Percentiles rank a stretch among this genome's conserved stretches.
Conservation (phyloP, 2,888 invertebrate species). For the Gastracanthus pulcherrimus region DNA sequence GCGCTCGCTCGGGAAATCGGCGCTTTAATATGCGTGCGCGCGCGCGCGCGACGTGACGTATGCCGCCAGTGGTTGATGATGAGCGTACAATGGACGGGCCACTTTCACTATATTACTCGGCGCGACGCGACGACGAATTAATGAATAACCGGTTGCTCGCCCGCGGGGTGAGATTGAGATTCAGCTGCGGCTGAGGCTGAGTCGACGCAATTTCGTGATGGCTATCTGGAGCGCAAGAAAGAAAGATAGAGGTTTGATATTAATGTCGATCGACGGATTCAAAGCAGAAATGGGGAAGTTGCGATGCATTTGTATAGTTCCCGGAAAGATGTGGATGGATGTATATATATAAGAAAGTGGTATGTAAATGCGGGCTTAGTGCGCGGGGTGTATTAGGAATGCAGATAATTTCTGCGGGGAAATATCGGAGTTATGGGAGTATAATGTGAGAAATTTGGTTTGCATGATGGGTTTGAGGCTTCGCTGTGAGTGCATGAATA, state of each 20-base stretch:
- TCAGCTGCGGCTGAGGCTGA: not conserved
- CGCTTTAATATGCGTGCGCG: not conserved
- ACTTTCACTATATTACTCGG: slow-evolving; percentile 6
- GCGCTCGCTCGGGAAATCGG: not conserved
- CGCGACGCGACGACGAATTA: not conserved
- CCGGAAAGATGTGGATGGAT: not conserved
- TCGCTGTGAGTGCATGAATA: not conserved
- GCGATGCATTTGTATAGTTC: not conserved
- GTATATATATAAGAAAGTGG: not conserved
- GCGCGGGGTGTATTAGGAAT: no score
- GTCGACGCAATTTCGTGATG: not conserved
- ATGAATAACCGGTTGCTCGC: not conserved
- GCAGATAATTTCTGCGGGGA: no score
- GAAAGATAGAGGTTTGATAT: not conserved
- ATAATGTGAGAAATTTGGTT: not conserved
- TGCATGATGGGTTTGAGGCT: not conserved
- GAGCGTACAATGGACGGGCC: not conserved
- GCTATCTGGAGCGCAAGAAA: not conserved
- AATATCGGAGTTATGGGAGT: not conserved
- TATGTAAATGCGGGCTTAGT: not conserved
- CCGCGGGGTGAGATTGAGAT: not conserved
- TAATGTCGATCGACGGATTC: not conserved
- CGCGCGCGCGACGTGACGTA: not conserved
- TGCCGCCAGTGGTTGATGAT: not conserved
- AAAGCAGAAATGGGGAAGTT: not conserved